Percentiles rank a stretch among this genome's conserved stretches.
Evolutionary conservation across 2,888 invertebrate species (phyloP).

Genomic region (Agrotis segetum): DNA sequence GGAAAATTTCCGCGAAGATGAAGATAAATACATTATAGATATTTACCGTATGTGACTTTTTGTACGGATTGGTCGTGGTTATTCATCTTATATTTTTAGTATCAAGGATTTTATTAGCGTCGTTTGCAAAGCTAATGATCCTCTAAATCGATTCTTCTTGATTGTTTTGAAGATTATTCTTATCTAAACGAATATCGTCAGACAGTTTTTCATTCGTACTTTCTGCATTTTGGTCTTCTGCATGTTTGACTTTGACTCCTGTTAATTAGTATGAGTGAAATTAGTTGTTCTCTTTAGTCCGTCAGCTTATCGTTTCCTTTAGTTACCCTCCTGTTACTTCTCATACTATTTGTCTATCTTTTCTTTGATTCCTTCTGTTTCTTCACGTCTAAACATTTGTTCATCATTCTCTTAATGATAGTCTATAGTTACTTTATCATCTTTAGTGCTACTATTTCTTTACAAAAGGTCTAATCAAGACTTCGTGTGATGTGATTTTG

Average conservation of each 20-base stretch:
- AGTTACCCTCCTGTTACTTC: neutral
- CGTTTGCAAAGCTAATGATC: neutral
- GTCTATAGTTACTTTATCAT: neutral
- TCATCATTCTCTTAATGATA: neutral
- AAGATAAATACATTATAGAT: slow-evolving; percentile 18
- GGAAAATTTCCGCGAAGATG: slow-evolving; percentile 63
- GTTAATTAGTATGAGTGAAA: neutral
- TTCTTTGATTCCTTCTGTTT: neutral
- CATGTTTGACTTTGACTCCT: neutral
- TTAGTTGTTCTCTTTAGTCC: neutral
- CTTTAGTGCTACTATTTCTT: neutral
- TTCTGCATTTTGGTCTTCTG: neutral
- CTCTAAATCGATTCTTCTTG: neutral
- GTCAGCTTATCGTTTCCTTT: neutral
- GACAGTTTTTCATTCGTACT: neutral
- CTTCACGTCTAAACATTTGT: neutral
- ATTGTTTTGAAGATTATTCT: neutral
- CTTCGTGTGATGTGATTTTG: neutral
- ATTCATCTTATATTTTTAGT: slow-evolving; percentile 11
- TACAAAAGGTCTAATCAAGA: too few species aligned
- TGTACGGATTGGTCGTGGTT: neutral
- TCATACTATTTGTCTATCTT: neutral
- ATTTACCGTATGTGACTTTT: slow-evolving; percentile 19
- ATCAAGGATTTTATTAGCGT: slow-evolving; percentile 5
- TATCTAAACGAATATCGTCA: neutral